phyloP scores from a whole-genome alignment of 2,113 vertebrate genomes.

The Pitta sordida region DNA sequence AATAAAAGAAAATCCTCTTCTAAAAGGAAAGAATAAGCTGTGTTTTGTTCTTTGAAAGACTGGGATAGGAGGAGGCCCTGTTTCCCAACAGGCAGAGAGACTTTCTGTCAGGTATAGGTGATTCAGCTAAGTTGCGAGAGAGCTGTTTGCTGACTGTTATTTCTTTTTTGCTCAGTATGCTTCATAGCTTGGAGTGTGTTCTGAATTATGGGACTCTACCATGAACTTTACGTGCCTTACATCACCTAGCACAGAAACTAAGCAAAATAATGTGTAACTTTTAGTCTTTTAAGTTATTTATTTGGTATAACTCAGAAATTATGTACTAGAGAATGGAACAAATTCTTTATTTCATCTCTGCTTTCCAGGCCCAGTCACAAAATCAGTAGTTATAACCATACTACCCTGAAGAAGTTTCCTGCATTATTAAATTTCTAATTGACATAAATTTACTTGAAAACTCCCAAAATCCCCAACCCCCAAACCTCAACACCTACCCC shows the following conservation, averaged over 20 bases:
- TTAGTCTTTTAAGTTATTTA: background rate
- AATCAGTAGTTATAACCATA: background rate
- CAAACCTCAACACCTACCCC: background rate
- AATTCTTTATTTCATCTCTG: constrained; percentile 18
- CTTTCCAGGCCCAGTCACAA: constrained; percentile 12
- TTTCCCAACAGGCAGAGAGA: background rate
- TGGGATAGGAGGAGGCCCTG: background rate
- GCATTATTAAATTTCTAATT: background rate
- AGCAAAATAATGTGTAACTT: background rate
- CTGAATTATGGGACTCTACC: background rate
- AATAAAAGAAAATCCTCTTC: background rate
- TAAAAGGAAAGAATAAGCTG: background rate
- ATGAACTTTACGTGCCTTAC: background rate
- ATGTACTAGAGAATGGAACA: background rate
- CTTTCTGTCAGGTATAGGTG: background rate
- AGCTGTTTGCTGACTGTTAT: background rate
- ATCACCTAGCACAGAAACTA: background rate
- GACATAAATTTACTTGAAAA: constrained; percentile 21
- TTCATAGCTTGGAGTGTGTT: background rate
- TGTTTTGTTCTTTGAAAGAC: background rate
- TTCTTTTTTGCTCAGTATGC: background rate
- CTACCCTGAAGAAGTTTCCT: background rate
- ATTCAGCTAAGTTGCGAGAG: background rate
- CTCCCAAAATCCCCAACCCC: rapidly evolving
- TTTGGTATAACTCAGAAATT: background rate